Evolutionary conservation across 2,113 vertebrate genomes (phyloP), one percentile per base, ranked within the genome.

Genomic region (Rhinoptilus africanus): DNA sequence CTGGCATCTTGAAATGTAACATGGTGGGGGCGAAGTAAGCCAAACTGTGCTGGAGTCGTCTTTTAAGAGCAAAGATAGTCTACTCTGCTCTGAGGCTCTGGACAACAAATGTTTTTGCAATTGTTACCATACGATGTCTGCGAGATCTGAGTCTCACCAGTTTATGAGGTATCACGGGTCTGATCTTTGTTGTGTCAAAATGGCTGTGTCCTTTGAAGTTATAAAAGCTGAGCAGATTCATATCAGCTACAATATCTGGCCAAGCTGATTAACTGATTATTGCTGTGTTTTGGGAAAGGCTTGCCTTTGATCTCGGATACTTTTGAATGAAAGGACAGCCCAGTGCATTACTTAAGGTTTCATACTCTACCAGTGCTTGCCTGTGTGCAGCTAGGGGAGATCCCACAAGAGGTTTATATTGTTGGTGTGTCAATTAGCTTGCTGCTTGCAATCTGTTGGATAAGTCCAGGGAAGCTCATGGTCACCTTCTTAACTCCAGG

Each of bases 101-200:
- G 60, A n/a, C 62, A 78, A n/a, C 35, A 96, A 91, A 80, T 79
- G 72, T 54, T 91, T 96, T 74, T 92, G 56, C 45, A 74, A 74
- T 85, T 66, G 34, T 43, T 91, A 39, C 88, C 86, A 72, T 66
- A 54, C 0, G 1, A 68, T 15, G 10, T 54, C 91, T 90, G 50
- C 0, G 13, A 78, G 74, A 85, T 86, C 56, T 85, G 47, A 74
- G 77, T 83, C 32, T 34, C 15, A 11, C 41, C 28, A 62, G 12
- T 62, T 85, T 51, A 51, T 50, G 77, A 82, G 69, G 35, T 53
- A 89, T 39, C 0, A 4, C 47, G 73, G n/a, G 41, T 79, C 50
- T 76, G 57, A 91, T 62, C 57, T 85, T 56, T 82, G 39, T 56
- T 39, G 32, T 89, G 86, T 82, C 74, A 89, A 56, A 91, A 86